phyloP scores from a whole-genome alignment of 2,113 vertebrate genomes.

The Scytalopus superciliaris region DNA sequence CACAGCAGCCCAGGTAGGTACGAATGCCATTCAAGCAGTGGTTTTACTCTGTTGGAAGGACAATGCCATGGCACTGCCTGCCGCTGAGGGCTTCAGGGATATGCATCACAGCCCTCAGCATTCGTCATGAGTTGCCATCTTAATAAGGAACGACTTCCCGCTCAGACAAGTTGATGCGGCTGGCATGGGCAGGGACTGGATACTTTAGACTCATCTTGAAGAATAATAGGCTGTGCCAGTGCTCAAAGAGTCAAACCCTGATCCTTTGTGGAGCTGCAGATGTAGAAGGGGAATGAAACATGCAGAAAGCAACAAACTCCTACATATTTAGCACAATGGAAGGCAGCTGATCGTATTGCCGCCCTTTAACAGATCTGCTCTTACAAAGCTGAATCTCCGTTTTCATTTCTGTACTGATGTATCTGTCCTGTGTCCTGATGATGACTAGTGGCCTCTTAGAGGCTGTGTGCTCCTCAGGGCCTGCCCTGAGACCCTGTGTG shows the following conservation, averaged over 20 bases:
- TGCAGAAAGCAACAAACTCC: rapidly evolving
- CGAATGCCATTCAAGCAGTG: rapidly evolving
- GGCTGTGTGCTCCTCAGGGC: neutral
- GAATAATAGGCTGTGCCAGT: neutral
- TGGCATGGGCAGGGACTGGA: neutral
- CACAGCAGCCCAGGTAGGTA: neutral
- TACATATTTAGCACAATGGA: rapidly evolving
- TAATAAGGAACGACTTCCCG: neutral
- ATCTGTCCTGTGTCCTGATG: no score
- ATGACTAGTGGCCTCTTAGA: neutral
- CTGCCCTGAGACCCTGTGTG: neutral
- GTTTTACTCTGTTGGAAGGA: neutral
- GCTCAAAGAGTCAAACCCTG: rapidly evolving
- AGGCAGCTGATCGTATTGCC: neutral
- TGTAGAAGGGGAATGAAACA: neutral
- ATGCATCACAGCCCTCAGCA: neutral
- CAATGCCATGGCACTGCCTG: neutral
- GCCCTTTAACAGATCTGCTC: rapidly evolving
- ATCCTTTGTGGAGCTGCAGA: neutral
- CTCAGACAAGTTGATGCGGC: neutral
- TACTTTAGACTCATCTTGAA: neutral
- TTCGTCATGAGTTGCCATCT: rapidly evolving
- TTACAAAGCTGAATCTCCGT: neutral
- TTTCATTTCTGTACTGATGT: neutral
- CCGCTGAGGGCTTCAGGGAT: neutral